Conservation (phyloP, 1,140 invertebrate species). For the Brachionus manjavacas region DNA sequence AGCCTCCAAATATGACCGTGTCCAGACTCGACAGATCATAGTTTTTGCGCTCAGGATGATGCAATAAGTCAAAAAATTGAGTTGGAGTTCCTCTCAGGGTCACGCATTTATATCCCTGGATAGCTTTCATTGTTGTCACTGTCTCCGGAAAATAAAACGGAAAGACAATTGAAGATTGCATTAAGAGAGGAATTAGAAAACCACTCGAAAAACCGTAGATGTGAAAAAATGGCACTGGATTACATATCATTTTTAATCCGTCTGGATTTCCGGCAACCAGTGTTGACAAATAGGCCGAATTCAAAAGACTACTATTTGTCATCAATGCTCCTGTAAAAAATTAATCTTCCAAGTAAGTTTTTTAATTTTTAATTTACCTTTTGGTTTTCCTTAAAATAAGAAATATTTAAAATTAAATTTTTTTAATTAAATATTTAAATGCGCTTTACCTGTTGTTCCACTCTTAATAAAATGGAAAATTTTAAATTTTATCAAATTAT, state of each 20-base stretch:
- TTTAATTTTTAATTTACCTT: conserved; percentile 54
- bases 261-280: conserved; percentile 62
- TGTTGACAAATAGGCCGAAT: conserved; percentile 72
- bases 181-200: conserved; percentile 63
- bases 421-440: not conserved
- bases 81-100: conserved; percentile 86
- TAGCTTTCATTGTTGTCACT: not conserved
- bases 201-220: conserved; percentile 76
- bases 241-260: conserved; percentile 62
- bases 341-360: not conserved
- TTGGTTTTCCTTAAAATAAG: conserved; percentile 61
- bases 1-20: not conserved
- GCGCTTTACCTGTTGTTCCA: conserved; percentile 63
- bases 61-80: conserved; percentile 84
- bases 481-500: too few relatives aligned
- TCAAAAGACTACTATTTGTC: conserved; percentile 75
- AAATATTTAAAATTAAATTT: not conserved
- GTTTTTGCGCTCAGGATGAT: conserved; percentile 52
- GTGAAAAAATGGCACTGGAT: conserved; percentile 85
- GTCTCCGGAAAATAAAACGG: conserved; percentile 21
- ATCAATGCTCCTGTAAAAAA: conserved; percentile 65
- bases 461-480: not conserved
- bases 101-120: conserved; percentile 64
- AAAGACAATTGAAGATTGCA: conserved; percentile 33
- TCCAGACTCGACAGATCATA: conserved; percentile 57